These are phyloP conservation scores for Drosophila lacteicornis DNA, from an alignment of 1,140 invertebrate species.

Conservation along the genomic window DNA sequence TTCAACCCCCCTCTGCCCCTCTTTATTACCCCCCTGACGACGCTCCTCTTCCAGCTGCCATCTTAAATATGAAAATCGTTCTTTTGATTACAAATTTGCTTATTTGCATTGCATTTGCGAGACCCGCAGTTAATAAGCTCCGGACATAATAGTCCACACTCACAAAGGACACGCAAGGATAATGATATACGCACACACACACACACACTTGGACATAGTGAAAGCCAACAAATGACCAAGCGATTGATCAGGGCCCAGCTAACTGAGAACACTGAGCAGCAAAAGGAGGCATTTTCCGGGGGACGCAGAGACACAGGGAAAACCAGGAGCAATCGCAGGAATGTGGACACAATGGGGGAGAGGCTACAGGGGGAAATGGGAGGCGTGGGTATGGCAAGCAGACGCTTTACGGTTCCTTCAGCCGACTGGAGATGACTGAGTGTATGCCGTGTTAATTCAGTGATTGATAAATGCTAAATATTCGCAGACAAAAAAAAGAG, in stretches of 20 bases:
- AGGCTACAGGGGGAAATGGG: no score
- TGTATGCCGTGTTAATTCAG: constrained; percentile 23
- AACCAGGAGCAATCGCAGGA: neutral
- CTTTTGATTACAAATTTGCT: constrained; percentile 72
- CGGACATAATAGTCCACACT: constrained; percentile 43
- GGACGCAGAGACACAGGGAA: neutral
- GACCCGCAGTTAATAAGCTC: constrained; percentile 66
- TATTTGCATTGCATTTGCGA: constrained; percentile 67
- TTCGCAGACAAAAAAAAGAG: neutral
- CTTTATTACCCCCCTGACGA: constrained; percentile 7
- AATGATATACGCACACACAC: constrained; percentile 9
- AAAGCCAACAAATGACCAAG: constrained; percentile 62
- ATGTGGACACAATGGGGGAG: neutral
- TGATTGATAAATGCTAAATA: constrained; percentile 7
- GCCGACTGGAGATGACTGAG: constrained; percentile 19
- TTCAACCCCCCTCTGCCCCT: neutral
- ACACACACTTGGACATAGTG: neutral
- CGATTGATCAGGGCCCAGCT: constrained; percentile 55
- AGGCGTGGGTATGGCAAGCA: neutral
- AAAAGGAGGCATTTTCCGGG: neutral
- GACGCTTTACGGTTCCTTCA: neutral
- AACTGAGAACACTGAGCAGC: constrained; percentile 1
- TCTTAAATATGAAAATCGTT: constrained; percentile 77
- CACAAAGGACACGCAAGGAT: constrained; percentile 4
- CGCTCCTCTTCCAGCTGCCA: constrained; percentile 5